phyloP scores from a whole-genome alignment of 2,888 invertebrate species.

The Drosophila aldrichi region DNA sequence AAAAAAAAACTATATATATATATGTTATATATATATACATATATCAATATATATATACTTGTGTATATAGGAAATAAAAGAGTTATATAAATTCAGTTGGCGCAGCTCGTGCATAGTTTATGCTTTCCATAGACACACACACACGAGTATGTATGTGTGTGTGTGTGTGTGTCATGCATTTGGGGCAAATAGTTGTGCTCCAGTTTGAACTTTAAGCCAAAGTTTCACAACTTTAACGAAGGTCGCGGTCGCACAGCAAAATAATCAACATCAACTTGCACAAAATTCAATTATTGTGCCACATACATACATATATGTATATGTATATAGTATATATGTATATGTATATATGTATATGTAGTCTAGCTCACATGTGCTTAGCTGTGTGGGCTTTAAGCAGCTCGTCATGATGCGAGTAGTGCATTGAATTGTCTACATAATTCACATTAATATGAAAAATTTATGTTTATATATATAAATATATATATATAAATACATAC shows the following conservation, averaged over 20 bases:
- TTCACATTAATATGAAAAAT: neutral
- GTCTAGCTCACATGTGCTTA: neutral
- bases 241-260: conserved; percentile 67
- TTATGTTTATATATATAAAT: too few species aligned
- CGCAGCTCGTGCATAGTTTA: conserved; percentile 53
- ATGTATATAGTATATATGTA: neutral
- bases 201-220: conserved; percentile 77
- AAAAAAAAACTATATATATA: neutral
- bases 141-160: conserved; percentile 5
- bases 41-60: neutral
- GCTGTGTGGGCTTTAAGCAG: neutral
- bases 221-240: conserved; percentile 78
- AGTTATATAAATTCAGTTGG: conserved; percentile 62
- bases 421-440: neutral
- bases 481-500: neutral
- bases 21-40: neutral
- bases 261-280: conserved; percentile 45
- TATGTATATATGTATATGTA: neutral
- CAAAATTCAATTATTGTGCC: conserved; percentile 63
- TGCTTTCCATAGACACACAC: conserved; percentile 28
- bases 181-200: conserved; percentile 82
- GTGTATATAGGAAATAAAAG: conserved; percentile 28
- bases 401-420: neutral
- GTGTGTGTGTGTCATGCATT: conserved; percentile 50
- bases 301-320: conserved; percentile 11